Base-by-base conservation (phyloP, 1,140 invertebrate species). In the Amphibalanus amphitrite region DNA sequence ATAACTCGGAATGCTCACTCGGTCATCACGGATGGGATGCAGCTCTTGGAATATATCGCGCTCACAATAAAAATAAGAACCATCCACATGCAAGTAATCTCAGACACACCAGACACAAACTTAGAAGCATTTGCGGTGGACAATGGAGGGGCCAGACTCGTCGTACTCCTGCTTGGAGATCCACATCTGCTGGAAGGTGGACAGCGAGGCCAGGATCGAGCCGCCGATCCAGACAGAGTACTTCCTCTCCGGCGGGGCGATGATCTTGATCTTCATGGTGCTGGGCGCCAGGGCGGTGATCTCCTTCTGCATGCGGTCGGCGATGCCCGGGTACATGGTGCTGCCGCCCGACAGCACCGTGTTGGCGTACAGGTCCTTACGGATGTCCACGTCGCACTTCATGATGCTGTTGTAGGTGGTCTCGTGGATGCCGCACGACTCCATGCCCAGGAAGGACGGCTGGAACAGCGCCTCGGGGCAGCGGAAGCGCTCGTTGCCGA, bases 41-140 rank as follows among this genome's bases (percentile, higher is more conserved):
- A 38, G 17, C 38, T n/a, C n/a, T n/a, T n/a, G 38, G 38, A 38
- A 38, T 8, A 38, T 38, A 38, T 17, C 38, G 6, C 17, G 6
- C 38, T 38, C 38, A 38, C 17, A 17, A 38, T 38, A 38, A 8
- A 65, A 65, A 65, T 26, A 65, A 65, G 23, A 65, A 6, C 6
- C 64, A 65, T 65, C 26, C 64, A 65, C 26, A 40, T 20, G 33
- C 25, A n/a, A n/a, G n/a, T n/a, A n/a, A 59, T 30, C n/a, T 28
- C n/a, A 69, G 29, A 20, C 33, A 29, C 23, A 69, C 25, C 28
- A 28, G 67, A 73, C 25, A 71, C 33, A 13, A 28, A 72, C 73
- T 85, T 90, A 90, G 86, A 90, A 91, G 84, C 89, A 91, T 84
- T 90, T 90, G 82, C 89, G 86, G 86, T 90, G 89, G 76, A 90